A percentile compares a stretch with the other conserved stretches of the same genome.
phyloP scores from a whole-genome alignment of 2,888 invertebrate genomes.

The Drosophila heteroneura region DNA sequence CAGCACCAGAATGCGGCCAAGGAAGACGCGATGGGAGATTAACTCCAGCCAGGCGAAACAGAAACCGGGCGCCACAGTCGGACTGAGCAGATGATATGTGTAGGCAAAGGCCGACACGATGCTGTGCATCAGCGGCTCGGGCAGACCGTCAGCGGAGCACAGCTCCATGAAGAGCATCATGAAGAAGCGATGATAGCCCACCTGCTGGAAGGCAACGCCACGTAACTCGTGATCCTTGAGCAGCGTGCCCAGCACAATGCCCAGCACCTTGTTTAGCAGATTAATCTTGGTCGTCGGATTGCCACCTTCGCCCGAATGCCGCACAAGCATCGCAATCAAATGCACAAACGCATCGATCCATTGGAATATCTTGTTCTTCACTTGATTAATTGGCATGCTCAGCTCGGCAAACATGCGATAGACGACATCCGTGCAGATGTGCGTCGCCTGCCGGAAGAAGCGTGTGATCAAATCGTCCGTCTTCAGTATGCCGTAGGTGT shows the following conservation, averaged over 20 bases:
- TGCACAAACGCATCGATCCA: slow-evolving; percentile 98
- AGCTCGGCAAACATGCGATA: slow-evolving; percentile 93
- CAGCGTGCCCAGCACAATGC: slow-evolving; percentile 97
- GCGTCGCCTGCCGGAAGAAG: slow-evolving; percentile 98
- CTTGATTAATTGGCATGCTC: slow-evolving; percentile 88
- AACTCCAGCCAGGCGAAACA: slow-evolving; percentile 99
- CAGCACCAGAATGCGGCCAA: slow-evolving; percentile 95
- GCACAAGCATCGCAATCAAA: slow-evolving; percentile 96
- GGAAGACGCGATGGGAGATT: slow-evolving; percentile 97
- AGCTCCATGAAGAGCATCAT: slow-evolving; percentile 98
- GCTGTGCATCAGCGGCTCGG: slow-evolving; percentile 96
- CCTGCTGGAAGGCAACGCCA: slow-evolving; percentile 94
- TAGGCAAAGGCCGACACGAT: slow-evolving; percentile 98
- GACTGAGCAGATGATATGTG: slow-evolving; percentile 96
- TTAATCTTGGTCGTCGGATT: slow-evolving; percentile 97
- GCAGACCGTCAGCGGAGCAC: slow-evolving; percentile 95
- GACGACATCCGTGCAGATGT: slow-evolving; percentile 97
- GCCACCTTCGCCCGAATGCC: slow-evolving; percentile 95
- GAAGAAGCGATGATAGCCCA: slow-evolving; percentile 98
- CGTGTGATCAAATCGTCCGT: slow-evolving; percentile 98
- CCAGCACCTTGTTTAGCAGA: slow-evolving; percentile 96
- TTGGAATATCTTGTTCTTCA: slow-evolving; percentile 96
- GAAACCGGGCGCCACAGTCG: slow-evolving; percentile 97
- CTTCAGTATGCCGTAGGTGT: slow-evolving; percentile 97
- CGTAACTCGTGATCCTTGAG: slow-evolving; percentile 98